Base-by-base conservation (phyloP, 2,113 vertebrate genomes). In the Pelvicachromis taeniatus region DNA sequence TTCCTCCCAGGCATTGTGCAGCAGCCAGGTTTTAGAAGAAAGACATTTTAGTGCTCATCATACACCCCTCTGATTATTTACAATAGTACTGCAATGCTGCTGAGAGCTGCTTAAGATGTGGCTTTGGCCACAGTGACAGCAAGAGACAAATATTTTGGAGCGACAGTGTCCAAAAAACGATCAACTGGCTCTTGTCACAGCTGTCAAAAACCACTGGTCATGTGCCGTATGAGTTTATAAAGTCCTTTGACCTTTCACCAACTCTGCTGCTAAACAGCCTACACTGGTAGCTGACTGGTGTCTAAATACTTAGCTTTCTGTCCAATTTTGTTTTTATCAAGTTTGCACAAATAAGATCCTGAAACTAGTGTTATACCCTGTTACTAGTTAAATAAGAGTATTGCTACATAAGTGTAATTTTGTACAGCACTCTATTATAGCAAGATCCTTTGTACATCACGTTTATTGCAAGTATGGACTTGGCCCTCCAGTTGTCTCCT, bases 21-120 rank as follows among this genome's bases (percentile, higher is more conserved):
- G 85, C 65, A 82, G 87, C 84, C 86, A 93, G 93, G 92, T 93
- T 88, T 89, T 70, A 84, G 82, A 89, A 93, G 84, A 93, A 93
- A 92, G 89, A 86, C 84, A 50, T 77, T 85, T 77, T 87, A 88
- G 54, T 83, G 87, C 90, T 93, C 92, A 93, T 94, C 93, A 88
- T 84, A 90, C 91, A 90, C 84, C 13, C 87, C 78, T 90, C 23
- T 88, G 83, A 90, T 89, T 81, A 87, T 90, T 87, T 65, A 92
- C 78, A 93, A 93, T 82, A 33, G 80, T 61, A 17, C 17, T 65
- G 82, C 65, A 91, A 87, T 50, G 77, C 79, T 55, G 75, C 77
- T 33, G 58, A 75, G 61, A 94, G 85, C 88, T 77, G 86, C 90
- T 88, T 89, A 88, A 91, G 87, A 88, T 84, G 68, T 63, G 56